A percentile compares a stretch with the other conserved stretches of the same genome.
Evolutionary conservation across 2,888 invertebrate species (phyloP).

Genomic region (Aspidiotus rigidus): DNA sequence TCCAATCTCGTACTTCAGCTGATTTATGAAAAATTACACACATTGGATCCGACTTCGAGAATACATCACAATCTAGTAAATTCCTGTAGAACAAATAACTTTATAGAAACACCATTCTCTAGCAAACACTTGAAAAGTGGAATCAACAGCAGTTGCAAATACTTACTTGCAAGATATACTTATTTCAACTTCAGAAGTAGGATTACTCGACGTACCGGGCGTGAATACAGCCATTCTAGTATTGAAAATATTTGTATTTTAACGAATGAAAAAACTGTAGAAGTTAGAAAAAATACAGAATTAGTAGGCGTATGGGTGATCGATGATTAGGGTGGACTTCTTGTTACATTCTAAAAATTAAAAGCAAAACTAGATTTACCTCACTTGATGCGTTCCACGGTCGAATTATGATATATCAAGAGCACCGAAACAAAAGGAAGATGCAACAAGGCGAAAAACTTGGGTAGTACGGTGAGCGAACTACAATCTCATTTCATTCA

Average conservation of each 20-base stretch:
- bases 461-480: too few relatives aligned
- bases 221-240: slow-evolving; percentile 39
- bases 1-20: slow-evolving; percentile 42
- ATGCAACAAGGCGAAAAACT: too few relatives aligned
- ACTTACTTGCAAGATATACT: slow-evolving; percentile 43
- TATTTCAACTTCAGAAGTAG: slow-evolving; percentile 43
- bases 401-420: too few relatives aligned
- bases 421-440: too few relatives aligned
- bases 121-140: background rate
- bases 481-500: too few relatives aligned
- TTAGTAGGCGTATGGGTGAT: too few relatives aligned
- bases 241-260: background rate
- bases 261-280: too few relatives aligned
- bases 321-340: too few relatives aligned
- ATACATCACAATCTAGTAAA: slow-evolving; percentile 46
- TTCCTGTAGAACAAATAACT: slow-evolving; percentile 42
- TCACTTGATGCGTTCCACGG: too few relatives aligned
- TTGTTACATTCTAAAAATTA: too few relatives aligned
- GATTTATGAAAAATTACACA: slow-evolving; percentile 45
- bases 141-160: background rate
- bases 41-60: slow-evolving; percentile 52
- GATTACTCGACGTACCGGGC: slow-evolving; percentile 42
- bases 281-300: too few relatives aligned
- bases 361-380: too few relatives aligned
- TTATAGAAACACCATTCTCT: background rate